Evolutionary conservation across 1,140 invertebrate genomes (phyloP), one percentile per base, ranked within the genome.

Genomic region (Augochlora pura): DNA sequence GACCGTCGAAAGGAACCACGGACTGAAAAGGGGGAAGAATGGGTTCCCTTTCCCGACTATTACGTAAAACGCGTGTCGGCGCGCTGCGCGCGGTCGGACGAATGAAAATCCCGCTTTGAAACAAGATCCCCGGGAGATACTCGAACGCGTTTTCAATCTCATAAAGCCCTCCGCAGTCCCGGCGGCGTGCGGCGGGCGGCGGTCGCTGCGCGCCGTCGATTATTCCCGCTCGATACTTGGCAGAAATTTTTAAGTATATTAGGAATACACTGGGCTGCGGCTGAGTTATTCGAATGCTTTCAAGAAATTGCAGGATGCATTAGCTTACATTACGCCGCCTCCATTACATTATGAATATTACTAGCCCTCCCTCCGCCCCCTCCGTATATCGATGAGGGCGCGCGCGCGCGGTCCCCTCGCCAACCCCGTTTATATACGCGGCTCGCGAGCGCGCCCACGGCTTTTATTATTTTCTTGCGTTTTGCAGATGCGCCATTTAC

Each of bases 321-420:
- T 86, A 86, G 85, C 85, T 86, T 86, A 86, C 84, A 86, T 86
- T 87, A 87, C 83, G 78, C 83, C 78, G 77, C 80, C 83, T 86
- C 84, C 85, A 86, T 86, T 86, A 86, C 85, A 85, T 86, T 86
- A 86, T 86, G 85, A 86, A 86, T 86, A 86, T 86, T 86, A 86
- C 85, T 86, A 76, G 25, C 46, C 46, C 64, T 12, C 42, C 42
- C 42, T 42, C 39, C 39, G 6, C 75, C 23, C n/a, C 23, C 9
- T 62, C 10, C 5, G n/a, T 80, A 86, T 86, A 86, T 86, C 85
- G 85, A 86, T 83, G 84, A 86, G 72, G 27, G 68, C n/a, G 60
- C 38, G 78, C 77, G 83, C 49, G 69, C 80, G 39, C 32, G 23
- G 14, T 4, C 18, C 46, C 9, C 14, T 14, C 42, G 12, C 2